Conservation (phyloP, 2,888 invertebrate species). For the Oxystoma pomonae region DNA sequence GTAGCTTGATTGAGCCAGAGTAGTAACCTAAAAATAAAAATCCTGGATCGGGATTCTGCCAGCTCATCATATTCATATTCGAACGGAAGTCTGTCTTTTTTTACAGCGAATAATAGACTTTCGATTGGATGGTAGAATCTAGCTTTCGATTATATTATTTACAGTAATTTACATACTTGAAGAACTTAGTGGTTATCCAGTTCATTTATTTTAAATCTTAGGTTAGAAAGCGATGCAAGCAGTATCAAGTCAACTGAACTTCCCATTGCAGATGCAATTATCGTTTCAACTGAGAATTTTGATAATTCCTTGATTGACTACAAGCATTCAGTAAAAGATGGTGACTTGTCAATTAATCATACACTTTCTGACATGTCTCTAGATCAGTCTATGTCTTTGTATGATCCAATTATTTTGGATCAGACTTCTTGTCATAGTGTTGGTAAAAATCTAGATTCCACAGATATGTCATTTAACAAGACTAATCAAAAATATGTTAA, state of each 20-base stretch:
- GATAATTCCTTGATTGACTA: neutral
- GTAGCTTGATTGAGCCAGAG: too few relatives aligned
- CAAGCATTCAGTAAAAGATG: neutral
- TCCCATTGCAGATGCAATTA: constrained; percentile 24
- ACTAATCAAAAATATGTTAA: neutral
- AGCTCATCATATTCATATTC: too few relatives aligned
- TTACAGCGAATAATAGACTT: too few relatives aligned
- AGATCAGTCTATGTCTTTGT: constrained; percentile 4
- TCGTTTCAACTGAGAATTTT: neutral
- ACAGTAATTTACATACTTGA: too few relatives aligned
- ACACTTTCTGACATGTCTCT: constrained; percentile 14
- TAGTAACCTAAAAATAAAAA: too few relatives aligned
- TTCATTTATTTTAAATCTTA: constrained; percentile 30
- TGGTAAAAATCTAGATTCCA: neutral
- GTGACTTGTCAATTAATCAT: neutral
- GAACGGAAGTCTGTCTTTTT: too few relatives aligned
- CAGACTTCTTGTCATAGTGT: neutral
- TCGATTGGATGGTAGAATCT: too few relatives aligned
- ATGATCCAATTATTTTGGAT: neutral
- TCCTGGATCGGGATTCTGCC: too few relatives aligned
- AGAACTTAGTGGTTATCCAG: too few relatives aligned
- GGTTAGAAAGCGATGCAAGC: constrained; percentile 28
- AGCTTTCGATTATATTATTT: too few relatives aligned
- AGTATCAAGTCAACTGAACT: constrained; percentile 28
- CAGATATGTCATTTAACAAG: neutral